Evolutionary conservation across 2,797 vertebrate species (phyloP).

Genomic region (Phoeniculus purpureus): DNA sequence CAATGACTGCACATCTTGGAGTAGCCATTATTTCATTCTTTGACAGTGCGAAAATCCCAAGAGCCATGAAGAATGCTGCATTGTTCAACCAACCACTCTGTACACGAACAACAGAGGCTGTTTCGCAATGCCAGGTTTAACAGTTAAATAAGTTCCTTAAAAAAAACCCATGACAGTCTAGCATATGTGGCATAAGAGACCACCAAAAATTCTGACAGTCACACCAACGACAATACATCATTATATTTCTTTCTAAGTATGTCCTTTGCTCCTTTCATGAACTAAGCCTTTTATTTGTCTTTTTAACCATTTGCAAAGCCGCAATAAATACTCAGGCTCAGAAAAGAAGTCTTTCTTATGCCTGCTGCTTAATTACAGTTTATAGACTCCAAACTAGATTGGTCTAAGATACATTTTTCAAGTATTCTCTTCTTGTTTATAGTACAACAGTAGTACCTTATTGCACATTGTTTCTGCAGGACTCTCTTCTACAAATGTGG

Average conservation of each 20-base stretch:
- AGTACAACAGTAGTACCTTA: slow-evolving; percentile 81
- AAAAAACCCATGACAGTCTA: slow-evolving; percentile 24
- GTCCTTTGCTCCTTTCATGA: slow-evolving; percentile 54
- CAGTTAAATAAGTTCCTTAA: slow-evolving; percentile 28
- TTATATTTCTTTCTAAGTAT: slow-evolving; percentile 52
- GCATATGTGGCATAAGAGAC: slow-evolving; percentile 31
- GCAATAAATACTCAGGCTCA: slow-evolving; percentile 77
- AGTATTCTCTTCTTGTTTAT: slow-evolving; percentile 75
- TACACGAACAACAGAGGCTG: neutral
- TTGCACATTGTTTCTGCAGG: slow-evolving; percentile 77
- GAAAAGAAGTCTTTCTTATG: slow-evolving; percentile 61
- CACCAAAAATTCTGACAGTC: slow-evolving; percentile 43
- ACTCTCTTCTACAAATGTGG: slow-evolving; percentile 50
- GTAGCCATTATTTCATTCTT: neutral
- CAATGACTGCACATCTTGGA: neutral
- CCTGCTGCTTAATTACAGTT: slow-evolving; percentile 73
- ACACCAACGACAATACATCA: slow-evolving; percentile 48
- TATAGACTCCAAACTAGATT: slow-evolving; percentile 68
- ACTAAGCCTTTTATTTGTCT: slow-evolving; percentile 44
- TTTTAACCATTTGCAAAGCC: slow-evolving; percentile 69
- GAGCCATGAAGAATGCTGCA: neutral
- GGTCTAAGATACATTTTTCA: slow-evolving; percentile 77
- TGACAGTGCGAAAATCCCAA: slow-evolving; percentile 23
- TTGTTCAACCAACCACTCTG: neutral
- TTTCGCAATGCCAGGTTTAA: neutral